Conservation (phyloP, 2,797 vertebrate genomes). For the Micromesistius poutassou region DNA sequence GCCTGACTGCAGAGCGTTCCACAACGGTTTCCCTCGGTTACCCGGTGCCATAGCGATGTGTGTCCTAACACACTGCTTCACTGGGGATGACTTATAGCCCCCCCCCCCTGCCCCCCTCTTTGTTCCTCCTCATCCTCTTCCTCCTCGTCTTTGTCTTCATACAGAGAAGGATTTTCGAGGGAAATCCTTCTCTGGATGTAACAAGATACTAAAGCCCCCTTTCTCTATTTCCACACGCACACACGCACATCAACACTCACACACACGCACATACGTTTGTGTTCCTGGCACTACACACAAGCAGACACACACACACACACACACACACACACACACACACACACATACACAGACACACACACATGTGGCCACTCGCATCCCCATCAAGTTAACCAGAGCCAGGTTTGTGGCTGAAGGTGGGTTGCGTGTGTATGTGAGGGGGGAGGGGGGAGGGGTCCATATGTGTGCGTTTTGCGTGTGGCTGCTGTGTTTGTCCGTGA, state of each 20-base stretch:
- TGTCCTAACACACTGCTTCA: conserved; percentile 41
- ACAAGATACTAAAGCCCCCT: not conserved
- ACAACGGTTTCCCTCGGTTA: not conserved
- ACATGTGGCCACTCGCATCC: conserved; percentile 70
- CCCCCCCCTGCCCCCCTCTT: conserved; percentile 33
- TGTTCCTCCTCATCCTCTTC: conserved; percentile 29
- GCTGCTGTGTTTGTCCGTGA: conserved; percentile 78
- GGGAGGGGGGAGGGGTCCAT: conserved; percentile 34
- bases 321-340: conserved; percentile 1
- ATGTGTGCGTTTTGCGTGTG: conserved; percentile 73
- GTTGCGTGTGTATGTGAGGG: conserved; percentile 24
- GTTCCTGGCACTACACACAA: not conserved
- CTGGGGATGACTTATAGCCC: conserved; percentile 43
- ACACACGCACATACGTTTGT: not conserved
- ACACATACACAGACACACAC: conserved; percentile 57
- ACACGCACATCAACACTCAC: conserved; percentile 1
- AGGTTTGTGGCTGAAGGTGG: conserved; percentile 65
- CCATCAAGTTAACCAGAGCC: conserved; percentile 78
- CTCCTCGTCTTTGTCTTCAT: not conserved
- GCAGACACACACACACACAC: not conserved
- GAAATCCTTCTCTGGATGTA: conserved; percentile 2
- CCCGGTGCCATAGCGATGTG: not conserved
- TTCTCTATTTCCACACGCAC: not conserved
- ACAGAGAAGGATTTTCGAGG: not conserved
- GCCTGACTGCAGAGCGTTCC: not conserved